Evolutionary conservation across 1,140 invertebrate species (phyloP), one percentile per base, ranked within the genome.

Genomic region (Wiebesia pumilae): DNA sequence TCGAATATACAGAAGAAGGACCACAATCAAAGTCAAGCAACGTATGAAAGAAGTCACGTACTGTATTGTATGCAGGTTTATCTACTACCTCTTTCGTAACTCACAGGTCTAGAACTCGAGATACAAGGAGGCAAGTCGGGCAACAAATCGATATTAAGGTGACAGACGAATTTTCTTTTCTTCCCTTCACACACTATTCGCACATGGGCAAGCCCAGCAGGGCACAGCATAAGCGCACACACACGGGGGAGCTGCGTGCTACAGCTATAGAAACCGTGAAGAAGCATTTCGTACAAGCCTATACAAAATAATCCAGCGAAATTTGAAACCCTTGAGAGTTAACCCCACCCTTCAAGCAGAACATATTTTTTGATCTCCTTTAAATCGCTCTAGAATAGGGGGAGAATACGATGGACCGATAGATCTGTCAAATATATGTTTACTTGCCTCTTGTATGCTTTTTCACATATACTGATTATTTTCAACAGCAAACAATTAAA

Each of bases 161-260:
- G 78, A 81, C 75, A 85, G 78, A 62, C 77, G 78, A 85, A 85
- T 73, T 81, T 85, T 71, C 35, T 73, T 73, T 82, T 24, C 43
- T 33, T 84, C 51, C 51, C 27, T 43, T 51, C 38, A 24, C 6
- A 4, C 10, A 38, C 62, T 33, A 81, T 62, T 40, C 69, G 80
- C 24, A 35, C 62, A 38, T 47, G 43, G 4, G 12, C 43, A 47
- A 12, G 12, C 43, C 4, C 51, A 54, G 10, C n/a, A n/a, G 51
- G n/a, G 4, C 40, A 27, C 21, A 43, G 14, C 6, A 38, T 10
- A 6, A 16, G 3, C 9, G 2, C 7, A 38, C n/a, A n/a, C n/a
- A 75, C 24, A 43, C 0, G 38, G 38, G 30, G 24, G 35, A 27
- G 12, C 24, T 75, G 27, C 12, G 3, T 27, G 24, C 27, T 21